A percentile compares a stretch with the other conserved stretches of the same genome.
phyloP scores from a whole-genome alignment of 2,113 vertebrate species.

The Conger conger region DNA sequence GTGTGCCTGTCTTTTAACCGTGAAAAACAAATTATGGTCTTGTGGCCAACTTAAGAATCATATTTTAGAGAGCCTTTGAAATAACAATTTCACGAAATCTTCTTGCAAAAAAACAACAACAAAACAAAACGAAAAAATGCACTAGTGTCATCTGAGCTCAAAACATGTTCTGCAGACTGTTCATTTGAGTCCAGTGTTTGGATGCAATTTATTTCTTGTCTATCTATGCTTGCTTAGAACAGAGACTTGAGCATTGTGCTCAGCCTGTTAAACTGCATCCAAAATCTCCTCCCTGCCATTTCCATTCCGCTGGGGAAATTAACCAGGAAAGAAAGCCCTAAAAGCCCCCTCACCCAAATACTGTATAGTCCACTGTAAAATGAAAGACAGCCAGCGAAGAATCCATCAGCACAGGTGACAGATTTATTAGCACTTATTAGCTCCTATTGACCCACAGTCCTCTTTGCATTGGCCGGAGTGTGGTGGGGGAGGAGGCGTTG shows the following conservation, averaged over 20 bases:
- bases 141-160: background rate
- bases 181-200: background rate
- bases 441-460: background rate
- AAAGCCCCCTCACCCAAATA: background rate
- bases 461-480: background rate
- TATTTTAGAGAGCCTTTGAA: background rate
- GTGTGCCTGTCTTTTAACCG: background rate
- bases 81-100: background rate
- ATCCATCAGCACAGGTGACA: background rate
- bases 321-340: background rate
- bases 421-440: background rate
- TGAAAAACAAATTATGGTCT: background rate
- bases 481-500: background rate
- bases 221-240: background rate
- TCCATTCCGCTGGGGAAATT: background rate
- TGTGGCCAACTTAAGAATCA: background rate
- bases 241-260: no score
- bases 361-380: background rate
- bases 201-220: background rate
- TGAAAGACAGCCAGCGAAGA: background rate
- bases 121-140: background rate
- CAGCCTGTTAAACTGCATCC: background rate
- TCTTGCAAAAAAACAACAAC: background rate
- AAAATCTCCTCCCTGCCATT: background rate
- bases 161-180: no score